Conservation (phyloP, 2,797 vertebrate genomes). For the Syngnathus rostellatus region DNA sequence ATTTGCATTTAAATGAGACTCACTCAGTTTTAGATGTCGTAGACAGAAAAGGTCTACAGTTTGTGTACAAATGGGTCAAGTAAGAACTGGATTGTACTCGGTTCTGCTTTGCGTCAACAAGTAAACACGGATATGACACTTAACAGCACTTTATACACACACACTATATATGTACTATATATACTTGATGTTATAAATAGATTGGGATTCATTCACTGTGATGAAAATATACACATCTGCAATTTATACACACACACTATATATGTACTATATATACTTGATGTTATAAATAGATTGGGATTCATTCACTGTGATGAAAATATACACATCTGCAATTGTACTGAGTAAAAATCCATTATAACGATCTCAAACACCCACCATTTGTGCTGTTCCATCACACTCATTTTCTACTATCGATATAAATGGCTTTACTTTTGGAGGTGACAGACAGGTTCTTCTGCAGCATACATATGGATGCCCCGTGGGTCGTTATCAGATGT, state of each 20-base stretch:
- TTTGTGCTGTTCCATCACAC: not conserved
- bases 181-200: not conserved
- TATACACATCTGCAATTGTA: not conserved
- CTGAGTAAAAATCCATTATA: not conserved
- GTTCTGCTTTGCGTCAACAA: not conserved
- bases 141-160: not conserved
- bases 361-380: not conserved
- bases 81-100: slow-evolving; percentile 2
- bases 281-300: not conserved
- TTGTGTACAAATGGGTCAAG: not conserved
- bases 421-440: not conserved
- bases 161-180: too few species aligned
- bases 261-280: too few species aligned
- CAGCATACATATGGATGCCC: not conserved
- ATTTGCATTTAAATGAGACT: slow-evolving; percentile 10
- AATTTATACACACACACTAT: not conserved
- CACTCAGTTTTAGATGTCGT: slow-evolving; percentile 3
- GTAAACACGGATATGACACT: not conserved
- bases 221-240: not conserved
- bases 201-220: not conserved
- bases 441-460: not conserved
- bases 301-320: not conserved
- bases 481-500: slow-evolving; percentile 1
- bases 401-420: not conserved
- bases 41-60: not conserved